phyloP scores from a whole-genome alignment of 1,140 invertebrate species.

The Cydia splendana region DNA sequence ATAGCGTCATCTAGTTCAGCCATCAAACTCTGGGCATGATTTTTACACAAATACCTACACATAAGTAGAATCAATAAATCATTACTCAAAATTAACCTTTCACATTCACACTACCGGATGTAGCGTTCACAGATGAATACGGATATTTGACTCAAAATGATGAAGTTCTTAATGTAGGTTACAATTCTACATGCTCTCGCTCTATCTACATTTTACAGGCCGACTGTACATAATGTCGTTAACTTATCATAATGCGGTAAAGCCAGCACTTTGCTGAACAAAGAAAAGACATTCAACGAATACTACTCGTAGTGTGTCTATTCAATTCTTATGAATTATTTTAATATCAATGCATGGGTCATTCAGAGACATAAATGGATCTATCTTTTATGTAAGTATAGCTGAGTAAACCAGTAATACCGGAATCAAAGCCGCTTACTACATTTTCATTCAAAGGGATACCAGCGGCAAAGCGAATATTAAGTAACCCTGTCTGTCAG shows the following conservation, averaged over 20 bases:
- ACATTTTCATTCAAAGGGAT: neutral
- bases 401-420: conserved; percentile 5
- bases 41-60: too few relatives aligned
- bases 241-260: neutral
- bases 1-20: too few relatives aligned
- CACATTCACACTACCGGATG: too few relatives aligned
- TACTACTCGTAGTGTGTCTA: neutral
- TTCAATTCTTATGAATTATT: conserved; percentile 1
- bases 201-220: too few relatives aligned
- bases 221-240: neutral
- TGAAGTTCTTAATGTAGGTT: too few relatives aligned
- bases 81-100: too few relatives aligned
- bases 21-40: too few relatives aligned
- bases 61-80: too few relatives aligned
- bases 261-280: neutral
- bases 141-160: too few relatives aligned
- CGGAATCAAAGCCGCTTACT: neutral
- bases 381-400: conserved; percentile 11
- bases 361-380: conserved; percentile 3
- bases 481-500: conserved; percentile 1
- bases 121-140: too few relatives aligned
- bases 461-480: neutral
- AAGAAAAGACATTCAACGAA: neutral
- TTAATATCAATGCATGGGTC: neutral
- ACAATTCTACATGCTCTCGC: too few relatives aligned